A percentile compares a stretch with the other conserved stretches of the same genome.
Evolutionary conservation across 2,113 vertebrate species (phyloP).

Genomic region (Himantopus leucocephalus): DNA sequence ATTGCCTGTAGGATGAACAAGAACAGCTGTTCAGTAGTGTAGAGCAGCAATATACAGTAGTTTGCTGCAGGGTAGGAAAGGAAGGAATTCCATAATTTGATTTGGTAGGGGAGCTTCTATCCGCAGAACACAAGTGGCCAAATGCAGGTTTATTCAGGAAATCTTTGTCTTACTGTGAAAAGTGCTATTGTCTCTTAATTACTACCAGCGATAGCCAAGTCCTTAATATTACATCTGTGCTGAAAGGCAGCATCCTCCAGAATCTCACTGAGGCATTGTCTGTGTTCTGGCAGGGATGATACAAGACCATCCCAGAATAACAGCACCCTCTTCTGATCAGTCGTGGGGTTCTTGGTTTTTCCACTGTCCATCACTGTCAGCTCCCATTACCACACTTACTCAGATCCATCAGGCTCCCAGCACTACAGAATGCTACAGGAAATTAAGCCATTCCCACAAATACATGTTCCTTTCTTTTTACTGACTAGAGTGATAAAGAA

Average conservation of each 20-base stretch:
- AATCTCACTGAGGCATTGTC: neutral
- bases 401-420: neutral
- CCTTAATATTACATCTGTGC: constrained; percentile 22
- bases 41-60: constrained; percentile 13
- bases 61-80: constrained; percentile 43
- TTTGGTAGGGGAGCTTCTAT: constrained; percentile 35
- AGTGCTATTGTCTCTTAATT: constrained; percentile 46
- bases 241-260: constrained; percentile 3
- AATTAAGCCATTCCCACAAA: neutral
- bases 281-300: neutral
- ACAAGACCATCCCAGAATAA: constrained; percentile 29
- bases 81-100: constrained; percentile 35
- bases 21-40: constrained; percentile 52
- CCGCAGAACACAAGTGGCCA: neutral
- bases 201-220: neutral
- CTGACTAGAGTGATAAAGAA: neutral
- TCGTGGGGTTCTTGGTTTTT: neutral
- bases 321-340: constrained; percentile 51
- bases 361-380: neutral
- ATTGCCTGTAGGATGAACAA: constrained; percentile 53
- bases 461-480: neutral
- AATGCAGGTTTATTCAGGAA: constrained; percentile 37
- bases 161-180: constrained; percentile 31
- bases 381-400: neutral
- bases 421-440: neutral